A percentile compares a stretch with the other conserved stretches of the same genome.
These are phyloP conservation scores for Tenthredo scrophulariae DNA, from an alignment of 2,888 invertebrate genomes.

Conservation along the genomic window DNA sequence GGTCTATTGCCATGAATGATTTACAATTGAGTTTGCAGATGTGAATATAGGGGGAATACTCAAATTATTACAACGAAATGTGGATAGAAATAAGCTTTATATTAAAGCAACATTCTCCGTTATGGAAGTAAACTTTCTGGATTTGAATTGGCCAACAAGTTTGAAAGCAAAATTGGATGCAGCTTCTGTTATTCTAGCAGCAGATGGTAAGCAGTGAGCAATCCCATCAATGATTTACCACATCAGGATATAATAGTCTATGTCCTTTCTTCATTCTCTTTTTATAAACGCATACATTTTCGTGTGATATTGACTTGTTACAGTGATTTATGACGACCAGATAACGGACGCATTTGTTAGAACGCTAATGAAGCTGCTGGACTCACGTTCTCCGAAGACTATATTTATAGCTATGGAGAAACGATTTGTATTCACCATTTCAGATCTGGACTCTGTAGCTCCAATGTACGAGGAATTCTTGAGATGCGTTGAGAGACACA, in stretches of 20 bases:
- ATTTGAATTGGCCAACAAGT: slow-evolving; percentile 80
- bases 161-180: slow-evolving; percentile 81
- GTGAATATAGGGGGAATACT: slow-evolving; percentile 88
- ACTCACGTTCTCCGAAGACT: slow-evolving; percentile 80
- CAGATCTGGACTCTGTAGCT: slow-evolving; percentile 90
- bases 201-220: slow-evolving; percentile 85
- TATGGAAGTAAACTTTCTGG: slow-evolving; percentile 86
- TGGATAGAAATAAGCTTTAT: slow-evolving; percentile 83
- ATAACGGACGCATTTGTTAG: slow-evolving; percentile 89
- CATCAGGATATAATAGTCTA: background rate
- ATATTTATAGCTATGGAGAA: slow-evolving; percentile 91
- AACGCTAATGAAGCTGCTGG: slow-evolving; percentile 85
- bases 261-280: background rate
- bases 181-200: slow-evolving; percentile 87
- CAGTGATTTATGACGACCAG: slow-evolving; percentile 92
- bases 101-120: slow-evolving; percentile 83
- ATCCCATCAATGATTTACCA: background rate
- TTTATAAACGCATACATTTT: slow-evolving; percentile 15
- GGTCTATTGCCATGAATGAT: slow-evolving; percentile 15
- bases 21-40: slow-evolving; percentile 80
- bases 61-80: slow-evolving; percentile 85
- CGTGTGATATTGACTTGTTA: slow-evolving; percentile 68
- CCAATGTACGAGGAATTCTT: slow-evolving; percentile 93
- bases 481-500: slow-evolving; percentile 79
- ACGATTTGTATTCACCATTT: slow-evolving; percentile 91